Base-by-base conservation (phyloP, 2,888 invertebrate genomes). In the Acholoe squamosa region DNA sequence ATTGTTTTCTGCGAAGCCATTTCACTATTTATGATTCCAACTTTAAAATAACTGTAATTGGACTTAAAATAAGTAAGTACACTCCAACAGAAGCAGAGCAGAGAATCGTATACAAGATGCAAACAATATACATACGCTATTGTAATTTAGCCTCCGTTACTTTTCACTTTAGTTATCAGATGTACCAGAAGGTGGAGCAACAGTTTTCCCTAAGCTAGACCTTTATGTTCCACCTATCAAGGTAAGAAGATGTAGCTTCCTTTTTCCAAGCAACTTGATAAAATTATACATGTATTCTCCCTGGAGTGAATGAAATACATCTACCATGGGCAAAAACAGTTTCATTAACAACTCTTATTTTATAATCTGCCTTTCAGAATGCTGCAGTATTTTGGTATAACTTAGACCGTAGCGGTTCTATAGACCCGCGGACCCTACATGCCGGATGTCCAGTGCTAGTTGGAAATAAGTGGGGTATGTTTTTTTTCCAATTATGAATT, bases 381-480 rank as follows among this genome's bases (percentile, higher is more conserved):
- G 71, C 71, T 25, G 71, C 71, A 14, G 71, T 25, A 1, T 71
- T 71, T 25, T 71, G 71, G 71, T 71, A 71, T 25, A 94, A 94
- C 90, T 91, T 93, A 19, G 92, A 91, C 33, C 91, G 92, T n/a
- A 92, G 92, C 43, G 93, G 94, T 25, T 89, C 92, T 1, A 54
- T 43, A 0, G 94, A 94, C 67, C 10, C 33, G 0, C 43, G 92
- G 52, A 94, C 94, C 0, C 34, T 90, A 22, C 95, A 95, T 89
- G 94, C 94, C 0, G 94, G 94, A 0, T 95, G 95, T 90, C 95
- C 94, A 1, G 94, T 95, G 0, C 90, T 94, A 0, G 54, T 94
- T 19, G 95, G 95, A 10, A 93, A 94, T 0, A 95, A 95, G 92
- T 95, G 95, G 95, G 94, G 95, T 94, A 91, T 91, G 93, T 10